Base-by-base conservation (phyloP, 2,888 invertebrate genomes). In the Nycteola revayana region DNA sequence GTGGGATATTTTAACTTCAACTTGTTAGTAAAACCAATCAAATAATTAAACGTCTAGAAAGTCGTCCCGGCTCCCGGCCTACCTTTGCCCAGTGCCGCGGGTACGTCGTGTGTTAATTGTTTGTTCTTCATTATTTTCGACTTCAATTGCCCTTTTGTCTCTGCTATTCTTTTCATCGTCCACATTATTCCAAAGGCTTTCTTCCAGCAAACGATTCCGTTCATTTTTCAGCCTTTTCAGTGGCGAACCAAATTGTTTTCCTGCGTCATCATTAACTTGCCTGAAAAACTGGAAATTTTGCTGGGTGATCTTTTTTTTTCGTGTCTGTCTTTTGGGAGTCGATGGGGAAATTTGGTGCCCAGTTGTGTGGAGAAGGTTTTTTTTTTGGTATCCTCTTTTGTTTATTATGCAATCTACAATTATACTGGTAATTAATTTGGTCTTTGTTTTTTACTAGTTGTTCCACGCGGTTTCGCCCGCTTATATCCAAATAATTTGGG, bases 61-160 rank as follows among this genome's bases (percentile, higher is more conserved):
- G n/a, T n/a, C n/a, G n/a, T n/a, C 25, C 33, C n/a, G 33, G 30
- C 62, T 65, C 60, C 49, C 33, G 31, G 7, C 8, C 60, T 53
- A 52, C 7, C 25, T 28, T 28, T 37, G 55, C 44, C 38, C 50
- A 39, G 42, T 36, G 44, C 50, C 48, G 41, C 54, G 50, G 60
- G 57, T 60, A 63, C 59, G 66, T 64, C 75, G 77, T 78, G 84
- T 87, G 85, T 85, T 87, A 87, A 88, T 87, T 88, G 86, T 88
- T 86, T 85, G 83, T 83, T 77, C 68, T 79, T 77, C 84, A 87
- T 88, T 87, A 88, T 86, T 79, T 79, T 80, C 77, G 71, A 75
- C 85, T 88, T 88, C 87, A 88, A 87, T 87, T 88, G 84, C 87
- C 87, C 78, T 74, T 82, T 88, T 88, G 87, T 88, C 65, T 72